Base-by-base conservation (phyloP, 1,140 invertebrate genomes). In the Grapholita molesta region DNA sequence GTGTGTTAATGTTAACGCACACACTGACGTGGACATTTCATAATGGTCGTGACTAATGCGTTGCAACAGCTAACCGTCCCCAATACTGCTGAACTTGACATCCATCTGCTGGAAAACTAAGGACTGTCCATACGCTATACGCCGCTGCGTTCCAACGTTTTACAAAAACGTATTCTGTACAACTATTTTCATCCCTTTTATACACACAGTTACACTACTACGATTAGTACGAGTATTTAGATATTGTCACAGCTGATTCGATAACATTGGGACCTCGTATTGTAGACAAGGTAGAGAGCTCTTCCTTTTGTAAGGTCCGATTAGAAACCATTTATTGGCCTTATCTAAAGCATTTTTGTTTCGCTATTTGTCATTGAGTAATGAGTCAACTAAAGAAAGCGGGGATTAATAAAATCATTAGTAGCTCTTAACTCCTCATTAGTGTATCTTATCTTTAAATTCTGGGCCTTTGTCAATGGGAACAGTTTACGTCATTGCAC, bases 41-140 rank as follows among this genome's bases (percentile, higher is more conserved):
- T 71, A 76, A 77, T 66, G 67, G 53, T 72, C 70, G 70, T 80
- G 77, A 79, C 71, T 73, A 74, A 76, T 72, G 64, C 73, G 71
- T 78, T 79, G 75, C 74, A 71, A 64, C 69, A 75, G 67, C 65
- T 66, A 23, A 35, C 32, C 67, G 64, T 70, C 77, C 77, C 67
- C 77, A 79, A 75, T 79, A 76, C 70, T 67, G 65, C 57, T 77
- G 80, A 82, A 82, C 80, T 82, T 82, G 80, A 82, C 80, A 82
- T 68, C 70, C 69, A 77, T 82, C 65, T 48, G 67, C 66, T 66
- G 68, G 66, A 69, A 21, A 48, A 48, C 21, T 48, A 48, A 48
- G 18, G 42, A 21, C 15, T 21, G 42, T 48, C 18, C 42, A 21
- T 48, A 42, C 28, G 28, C 28, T 30, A 30, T 7, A 30, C 21